Conservation (phyloP, 2,113 vertebrate genomes). For the Notechis scutatus region DNA sequence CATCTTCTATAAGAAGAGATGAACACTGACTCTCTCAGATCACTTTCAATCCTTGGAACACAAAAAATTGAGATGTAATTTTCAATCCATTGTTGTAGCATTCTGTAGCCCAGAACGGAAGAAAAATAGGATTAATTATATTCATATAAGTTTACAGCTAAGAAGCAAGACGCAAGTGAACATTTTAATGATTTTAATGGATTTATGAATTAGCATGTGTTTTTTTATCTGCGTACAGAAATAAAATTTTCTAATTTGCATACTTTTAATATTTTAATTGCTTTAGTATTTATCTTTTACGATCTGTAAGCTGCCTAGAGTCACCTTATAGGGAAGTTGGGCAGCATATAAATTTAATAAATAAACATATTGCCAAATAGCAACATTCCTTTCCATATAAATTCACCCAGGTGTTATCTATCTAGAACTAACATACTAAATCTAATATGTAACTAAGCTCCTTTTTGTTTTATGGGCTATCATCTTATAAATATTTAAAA, state of each 20-base stretch:
- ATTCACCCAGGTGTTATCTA: neutral
- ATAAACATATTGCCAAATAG: neutral
- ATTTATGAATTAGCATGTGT: neutral
- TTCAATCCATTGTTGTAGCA: constrained; percentile 7
- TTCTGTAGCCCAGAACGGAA: constrained; percentile 7
- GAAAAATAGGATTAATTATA: neutral
- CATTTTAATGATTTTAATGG: neutral
- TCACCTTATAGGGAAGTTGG: neutral
- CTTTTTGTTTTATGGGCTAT: neutral
- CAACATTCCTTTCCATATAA: neutral
- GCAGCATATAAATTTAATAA: neutral
- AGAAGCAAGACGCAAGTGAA: neutral
- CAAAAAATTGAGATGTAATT: neutral
- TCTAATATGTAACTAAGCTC: neutral
- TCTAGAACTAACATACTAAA: neutral
- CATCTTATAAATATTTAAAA: neutral
- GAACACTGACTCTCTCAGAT: neutral
- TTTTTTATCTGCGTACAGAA: neutral
- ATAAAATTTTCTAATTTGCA: neutral
- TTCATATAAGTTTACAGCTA: neutral
- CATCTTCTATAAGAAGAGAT: neutral
- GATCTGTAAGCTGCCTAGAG: neutral
- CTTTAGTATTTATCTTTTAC: neutral
- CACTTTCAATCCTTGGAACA: neutral
- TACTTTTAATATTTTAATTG: neutral